Conservation (phyloP, 2,113 vertebrate species). For the Ictalurus furcatus region DNA sequence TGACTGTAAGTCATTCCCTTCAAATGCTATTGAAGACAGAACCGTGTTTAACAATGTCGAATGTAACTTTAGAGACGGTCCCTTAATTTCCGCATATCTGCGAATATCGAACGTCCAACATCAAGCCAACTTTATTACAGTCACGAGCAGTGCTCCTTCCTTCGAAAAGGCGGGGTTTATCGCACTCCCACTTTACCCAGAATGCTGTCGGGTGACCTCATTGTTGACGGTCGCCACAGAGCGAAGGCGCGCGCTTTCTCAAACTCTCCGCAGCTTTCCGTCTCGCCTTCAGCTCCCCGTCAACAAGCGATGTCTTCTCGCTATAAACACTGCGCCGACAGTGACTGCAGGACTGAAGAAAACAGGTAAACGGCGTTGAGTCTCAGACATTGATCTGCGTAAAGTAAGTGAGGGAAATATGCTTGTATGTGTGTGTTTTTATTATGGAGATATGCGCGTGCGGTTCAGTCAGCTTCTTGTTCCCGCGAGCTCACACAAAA, state of each 20-base stretch:
- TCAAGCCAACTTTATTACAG: too few species aligned
- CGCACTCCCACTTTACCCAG: neutral
- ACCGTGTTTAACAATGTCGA: too few species aligned
- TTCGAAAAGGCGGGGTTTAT: too few species aligned
- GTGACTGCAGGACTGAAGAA: constrained; percentile 8
- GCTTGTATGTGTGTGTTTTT: neutral
- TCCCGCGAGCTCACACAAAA: constrained; percentile 30
- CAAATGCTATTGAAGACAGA: too few species aligned
- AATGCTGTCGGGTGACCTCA: constrained; percentile 5
- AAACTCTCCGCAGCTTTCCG: neutral
- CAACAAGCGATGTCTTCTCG: constrained; percentile 27
- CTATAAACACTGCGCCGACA: neutral
- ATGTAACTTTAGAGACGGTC: too few species aligned
- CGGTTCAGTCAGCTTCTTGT: neutral
- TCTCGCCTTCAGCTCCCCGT: neutral
- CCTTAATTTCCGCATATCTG: too few species aligned
- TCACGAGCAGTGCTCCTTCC: too few species aligned
- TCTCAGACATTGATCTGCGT: too few species aligned
- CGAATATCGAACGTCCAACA: too few species aligned
- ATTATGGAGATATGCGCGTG: neutral
- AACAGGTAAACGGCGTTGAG: constrained; percentile 10
- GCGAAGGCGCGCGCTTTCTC: constrained; percentile 44
- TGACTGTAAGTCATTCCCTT: too few species aligned
- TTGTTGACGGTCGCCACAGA: constrained; percentile 30
- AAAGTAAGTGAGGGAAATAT: too few species aligned